Evolutionary conservation across 2,797 vertebrate species (phyloP), one percentile per base, ranked within the genome.

Genomic region (Simalia tracyae): DNA sequence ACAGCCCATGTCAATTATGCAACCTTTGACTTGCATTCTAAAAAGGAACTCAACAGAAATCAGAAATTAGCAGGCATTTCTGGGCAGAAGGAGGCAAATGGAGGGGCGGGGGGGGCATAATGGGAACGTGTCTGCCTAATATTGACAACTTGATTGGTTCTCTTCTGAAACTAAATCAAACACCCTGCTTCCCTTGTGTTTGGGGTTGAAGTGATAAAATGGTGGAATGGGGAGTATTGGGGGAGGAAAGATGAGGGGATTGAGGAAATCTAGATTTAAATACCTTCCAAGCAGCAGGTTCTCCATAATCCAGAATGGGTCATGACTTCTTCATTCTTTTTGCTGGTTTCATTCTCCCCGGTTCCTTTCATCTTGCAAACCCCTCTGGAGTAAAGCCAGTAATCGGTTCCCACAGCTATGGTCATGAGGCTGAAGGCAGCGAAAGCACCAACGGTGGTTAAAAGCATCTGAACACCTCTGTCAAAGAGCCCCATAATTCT

Each of bases 241-340:
- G 93, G 93, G 85, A 93, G 42, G 24, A 15, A 63, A 76, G 92
- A 93, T 94, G 93, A 59, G 6, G 89, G 31, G 89, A 42, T 54
- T 84, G 96, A 95, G 95, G 94, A 96, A 96, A 94, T 96, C 96
- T 96, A 92, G 92, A 96, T 96, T 97, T 95, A 97, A 97, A 97
- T 98, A 99, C 99, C 99, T 99, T 99, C 99, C 96, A 99, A 98
- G 97, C 99, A 99, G 98, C 99, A 99, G 97, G 99, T 99, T 98
- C 99, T 99, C 99, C 99, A 99, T 97, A 99, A 98, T 97, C 99
- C 99, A 93, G 99, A 99, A 97, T 99, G 99, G 96, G 99, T 99
- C 99, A 99, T 99, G 97, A 99, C 99, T 98, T 99, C 99, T 97
- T 99, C 99, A 96, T 99, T 99, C 98, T 99, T 99, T 98, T 99